Evolutionary conservation across 2,113 vertebrate species (phyloP).

Genomic region (Pseudopipra pipra): DNA sequence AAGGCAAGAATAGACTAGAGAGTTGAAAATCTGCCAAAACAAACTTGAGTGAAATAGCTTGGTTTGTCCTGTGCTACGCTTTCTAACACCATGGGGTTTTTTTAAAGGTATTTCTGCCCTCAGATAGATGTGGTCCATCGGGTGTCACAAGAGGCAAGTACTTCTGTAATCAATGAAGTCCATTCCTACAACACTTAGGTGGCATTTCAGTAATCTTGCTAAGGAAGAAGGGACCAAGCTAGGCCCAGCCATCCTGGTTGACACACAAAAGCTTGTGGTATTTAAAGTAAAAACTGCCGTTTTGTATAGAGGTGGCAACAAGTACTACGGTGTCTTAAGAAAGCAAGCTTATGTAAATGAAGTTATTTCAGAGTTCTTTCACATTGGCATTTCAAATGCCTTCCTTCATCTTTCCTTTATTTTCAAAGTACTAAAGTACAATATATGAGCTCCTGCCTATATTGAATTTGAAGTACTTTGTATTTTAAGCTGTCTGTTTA

Average conservation of each 20-base stretch:
- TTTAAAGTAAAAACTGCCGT: neutral
- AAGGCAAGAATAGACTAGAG: slow-evolving; percentile 3
- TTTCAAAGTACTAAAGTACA: neutral
- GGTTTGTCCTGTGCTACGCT: neutral
- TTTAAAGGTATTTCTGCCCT: slow-evolving; percentile 13
- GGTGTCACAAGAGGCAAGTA: neutral
- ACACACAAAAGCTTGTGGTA: neutral
- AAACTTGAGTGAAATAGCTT: neutral
- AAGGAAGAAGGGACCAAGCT: neutral
- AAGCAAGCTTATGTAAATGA: neutral
- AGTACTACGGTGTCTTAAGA: neutral
- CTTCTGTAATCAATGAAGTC: neutral
- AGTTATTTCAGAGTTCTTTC: neutral
- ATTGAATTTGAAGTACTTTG: neutral
- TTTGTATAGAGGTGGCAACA: neutral
- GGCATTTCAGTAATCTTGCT: neutral
- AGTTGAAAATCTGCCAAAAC: slow-evolving; percentile 15
- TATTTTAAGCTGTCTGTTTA: neutral
- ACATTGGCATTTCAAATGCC: neutral
- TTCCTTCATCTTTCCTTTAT: neutral
- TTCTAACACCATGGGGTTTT: neutral
- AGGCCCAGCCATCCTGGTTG: neutral
- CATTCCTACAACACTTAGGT: neutral
- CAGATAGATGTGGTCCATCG: neutral
- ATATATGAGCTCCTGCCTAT: neutral